These are phyloP conservation scores for Siderastrea siderea DNA, from an alignment of 92 coral and sea anemone species.

Conservation along the genomic window DNA sequence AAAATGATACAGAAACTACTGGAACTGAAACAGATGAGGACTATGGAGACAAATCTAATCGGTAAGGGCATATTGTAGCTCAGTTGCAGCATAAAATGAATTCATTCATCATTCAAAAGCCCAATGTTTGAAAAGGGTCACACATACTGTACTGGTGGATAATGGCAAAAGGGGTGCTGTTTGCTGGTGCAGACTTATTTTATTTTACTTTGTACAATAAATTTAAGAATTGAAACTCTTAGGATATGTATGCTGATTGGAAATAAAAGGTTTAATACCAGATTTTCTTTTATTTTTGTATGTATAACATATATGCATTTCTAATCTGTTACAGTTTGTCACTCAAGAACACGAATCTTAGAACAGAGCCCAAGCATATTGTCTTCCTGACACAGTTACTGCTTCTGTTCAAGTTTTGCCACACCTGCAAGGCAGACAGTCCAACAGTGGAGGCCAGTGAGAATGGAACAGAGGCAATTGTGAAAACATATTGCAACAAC, in stretches of 20 bases:
- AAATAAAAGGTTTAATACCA: neutral
- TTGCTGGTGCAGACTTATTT: too few relatives aligned
- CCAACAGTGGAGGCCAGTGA: constrained; percentile 41
- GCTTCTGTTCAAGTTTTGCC: constrained; percentile 54
- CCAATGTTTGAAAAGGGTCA: too few relatives aligned
- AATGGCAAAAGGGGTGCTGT: too few relatives aligned
- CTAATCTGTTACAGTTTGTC: constrained; percentile 1
- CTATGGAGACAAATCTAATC: neutral
- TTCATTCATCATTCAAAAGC: neutral
- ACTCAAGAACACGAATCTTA: constrained; percentile 10
- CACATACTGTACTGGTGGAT: too few relatives aligned
- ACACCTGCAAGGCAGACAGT: constrained; percentile 41
- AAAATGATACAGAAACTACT: neutral
- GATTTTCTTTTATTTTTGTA: neutral
- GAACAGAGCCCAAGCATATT: constrained; percentile 56
- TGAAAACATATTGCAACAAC: constrained; percentile 39
- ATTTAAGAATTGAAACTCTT: too few relatives aligned
- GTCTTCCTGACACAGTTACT: constrained; percentile 50
- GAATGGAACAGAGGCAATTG: constrained; percentile 44
- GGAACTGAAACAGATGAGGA: neutral
- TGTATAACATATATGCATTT: neutral
- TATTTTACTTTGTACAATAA: too few relatives aligned
- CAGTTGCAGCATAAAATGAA: neutral
- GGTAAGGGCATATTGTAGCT: neutral
- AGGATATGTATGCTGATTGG: neutral